A percentile compares a stretch with the other conserved stretches of the same genome.
Conservation (phyloP, 2,113 vertebrate genomes). For the Nothoprocta perdicaria region DNA sequence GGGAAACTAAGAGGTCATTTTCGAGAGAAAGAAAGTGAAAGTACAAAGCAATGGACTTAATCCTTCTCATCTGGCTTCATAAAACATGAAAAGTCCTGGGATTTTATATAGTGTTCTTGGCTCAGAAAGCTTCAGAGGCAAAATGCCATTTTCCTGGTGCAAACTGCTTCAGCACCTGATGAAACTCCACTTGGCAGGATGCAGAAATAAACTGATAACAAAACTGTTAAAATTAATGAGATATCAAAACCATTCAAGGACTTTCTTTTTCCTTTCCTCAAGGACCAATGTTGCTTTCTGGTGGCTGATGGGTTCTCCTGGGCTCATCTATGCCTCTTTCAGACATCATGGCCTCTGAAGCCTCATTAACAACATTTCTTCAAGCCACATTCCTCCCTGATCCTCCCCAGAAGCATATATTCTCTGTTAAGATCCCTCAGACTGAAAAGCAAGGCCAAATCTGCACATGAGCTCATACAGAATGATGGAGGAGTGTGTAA, state of each 20-base stretch:
- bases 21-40: constrained; percentile 43
- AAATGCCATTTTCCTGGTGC: constrained; percentile 30
- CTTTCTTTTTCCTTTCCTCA: constrained; percentile 15
- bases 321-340: not conserved
- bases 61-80: constrained; percentile 20
- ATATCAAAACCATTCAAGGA: constrained; percentile 30
- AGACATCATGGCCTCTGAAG: not conserved
- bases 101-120: constrained; percentile 28
- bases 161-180: constrained; percentile 48
- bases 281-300: not conserved
- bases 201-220: constrained; percentile 43
- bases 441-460: constrained; percentile 11
- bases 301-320: not conserved
- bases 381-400: not conserved
- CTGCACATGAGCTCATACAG: constrained; percentile 6
- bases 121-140: not conserved
- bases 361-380: not conserved
- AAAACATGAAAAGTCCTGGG: not conserved
- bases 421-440: not conserved
- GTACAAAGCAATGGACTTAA: constrained; percentile 13
- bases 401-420: constrained; percentile 11
- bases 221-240: constrained; percentile 37
- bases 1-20: not conserved
- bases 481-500: constrained; percentile 22
- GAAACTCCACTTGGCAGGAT: constrained; percentile 34